A percentile compares a stretch with the other conserved stretches of the same genome.
Conservation (phyloP, 2,113 vertebrate species). For the Miniopterus natalensis region DNA sequence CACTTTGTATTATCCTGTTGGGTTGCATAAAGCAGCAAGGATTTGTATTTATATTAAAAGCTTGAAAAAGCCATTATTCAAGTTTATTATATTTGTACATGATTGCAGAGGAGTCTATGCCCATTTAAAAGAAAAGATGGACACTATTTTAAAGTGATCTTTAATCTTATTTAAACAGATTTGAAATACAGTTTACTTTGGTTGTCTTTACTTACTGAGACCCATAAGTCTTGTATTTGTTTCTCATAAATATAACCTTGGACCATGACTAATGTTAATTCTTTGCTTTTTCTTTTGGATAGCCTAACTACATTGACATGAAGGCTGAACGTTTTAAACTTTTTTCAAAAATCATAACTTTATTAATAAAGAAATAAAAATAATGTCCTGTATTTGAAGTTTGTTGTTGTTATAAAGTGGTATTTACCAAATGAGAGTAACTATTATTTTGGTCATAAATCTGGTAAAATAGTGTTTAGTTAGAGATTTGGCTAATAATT, state of each 20-base stretch:
- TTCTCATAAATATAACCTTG: slow-evolving; percentile 78
- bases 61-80: slow-evolving; percentile 70
- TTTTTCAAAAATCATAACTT: slow-evolving; percentile 80
- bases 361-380: slow-evolving; percentile 80
- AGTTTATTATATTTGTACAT: slow-evolving; percentile 82
- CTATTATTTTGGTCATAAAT: slow-evolving; percentile 40
- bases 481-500: neutral
- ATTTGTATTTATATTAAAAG: slow-evolving; percentile 82
- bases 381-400: slow-evolving; percentile 73
- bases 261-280: slow-evolving; percentile 78
- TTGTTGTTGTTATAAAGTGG: slow-evolving; percentile 43
- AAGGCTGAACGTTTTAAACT: slow-evolving; percentile 74
- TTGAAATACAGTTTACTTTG: slow-evolving; percentile 81
- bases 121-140: slow-evolving; percentile 83
- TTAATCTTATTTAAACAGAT: slow-evolving; percentile 88
- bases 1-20: slow-evolving; percentile 76
- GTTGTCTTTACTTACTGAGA: slow-evolving; percentile 80
- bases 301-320: slow-evolving; percentile 71
- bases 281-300: slow-evolving; percentile 82
- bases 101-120: slow-evolving; percentile 79
- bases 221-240: slow-evolving; percentile 67
- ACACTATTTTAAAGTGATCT: slow-evolving; percentile 87
- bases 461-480: neutral
- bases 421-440: slow-evolving; percentile 51
- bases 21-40: slow-evolving; percentile 78